Percentiles rank a stretch among this genome's conserved stretches.
phyloP scores from a whole-genome alignment of 2,113 vertebrate species.

The Cynocephalus volans region DNA sequence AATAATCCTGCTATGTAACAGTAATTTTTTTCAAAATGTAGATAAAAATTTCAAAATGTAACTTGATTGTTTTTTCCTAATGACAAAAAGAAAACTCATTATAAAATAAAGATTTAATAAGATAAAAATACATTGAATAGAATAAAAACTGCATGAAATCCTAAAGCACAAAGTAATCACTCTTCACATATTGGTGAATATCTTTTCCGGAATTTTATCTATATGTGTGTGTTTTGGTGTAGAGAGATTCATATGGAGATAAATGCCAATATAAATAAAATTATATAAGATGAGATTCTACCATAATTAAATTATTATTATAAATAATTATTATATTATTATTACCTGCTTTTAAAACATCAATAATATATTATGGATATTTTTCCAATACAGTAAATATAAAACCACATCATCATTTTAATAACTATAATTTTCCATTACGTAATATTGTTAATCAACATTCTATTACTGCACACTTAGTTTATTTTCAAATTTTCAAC shows the following conservation, averaged over 20 bases:
- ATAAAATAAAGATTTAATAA: constrained; percentile 41
- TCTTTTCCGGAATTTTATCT: constrained; percentile 49
- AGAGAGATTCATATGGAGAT: background rate
- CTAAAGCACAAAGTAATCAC: constrained; percentile 29
- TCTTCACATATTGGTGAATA: background rate
- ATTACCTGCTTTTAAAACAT: constrained; percentile 45
- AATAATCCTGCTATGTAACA: background rate
- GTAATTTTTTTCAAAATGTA: background rate
- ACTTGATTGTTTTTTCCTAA: background rate
- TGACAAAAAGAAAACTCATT: constrained; percentile 2
- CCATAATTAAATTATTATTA: background rate
- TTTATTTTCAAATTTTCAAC: constrained; percentile 54
- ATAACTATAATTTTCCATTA: constrained; percentile 59
- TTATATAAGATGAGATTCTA: background rate
- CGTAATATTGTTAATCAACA: constrained; percentile 27
- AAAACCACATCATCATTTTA: constrained; percentile 9
- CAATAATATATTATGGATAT: background rate
- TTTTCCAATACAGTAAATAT: constrained; percentile 20
- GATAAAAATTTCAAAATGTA: background rate
- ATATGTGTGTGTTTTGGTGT: background rate
- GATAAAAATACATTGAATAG: constrained; percentile 20
- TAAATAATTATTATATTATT: too few relatives aligned
- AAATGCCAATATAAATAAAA: background rate
- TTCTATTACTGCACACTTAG: background rate
- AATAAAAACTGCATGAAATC: constrained; percentile 2